Evolutionary conservation across 1,140 invertebrate species (phyloP).

Genomic region (Agrypnia vestita): DNA sequence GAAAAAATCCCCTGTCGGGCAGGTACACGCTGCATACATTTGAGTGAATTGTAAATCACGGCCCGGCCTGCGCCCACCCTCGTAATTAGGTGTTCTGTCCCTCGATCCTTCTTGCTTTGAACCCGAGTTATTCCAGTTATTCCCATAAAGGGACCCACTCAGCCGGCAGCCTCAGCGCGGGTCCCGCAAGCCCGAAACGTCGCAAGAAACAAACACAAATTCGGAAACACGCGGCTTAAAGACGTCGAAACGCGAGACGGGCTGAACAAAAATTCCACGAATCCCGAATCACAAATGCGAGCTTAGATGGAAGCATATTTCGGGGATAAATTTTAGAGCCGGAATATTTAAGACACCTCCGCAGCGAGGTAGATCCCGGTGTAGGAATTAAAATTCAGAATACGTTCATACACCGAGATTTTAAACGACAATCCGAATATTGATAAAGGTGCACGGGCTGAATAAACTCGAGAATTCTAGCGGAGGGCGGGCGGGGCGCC

Average conservation of each 20-base stretch:
- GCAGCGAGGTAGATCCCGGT: conserved; percentile 2
- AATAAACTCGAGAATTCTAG: conserved; percentile 23
- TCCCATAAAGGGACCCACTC: conserved; percentile 53
- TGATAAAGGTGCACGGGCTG: conserved; percentile 39
- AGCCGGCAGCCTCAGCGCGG: conserved; percentile 6
- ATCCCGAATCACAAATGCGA: background rate
- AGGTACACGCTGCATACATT: conserved; percentile 11
- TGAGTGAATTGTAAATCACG: conserved; percentile 46
- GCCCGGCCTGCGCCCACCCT: conserved; percentile 21
- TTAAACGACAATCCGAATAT: conserved; percentile 46
- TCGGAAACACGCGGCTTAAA: background rate
- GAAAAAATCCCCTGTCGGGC: background rate
- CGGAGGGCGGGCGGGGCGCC: background rate
- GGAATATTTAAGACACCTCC: conserved; percentile 26
- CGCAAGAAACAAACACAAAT: background rate
- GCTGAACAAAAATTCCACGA: background rate
- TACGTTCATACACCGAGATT: conserved; percentile 43
- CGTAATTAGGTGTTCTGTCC: conserved; percentile 58
- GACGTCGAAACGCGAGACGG: background rate
- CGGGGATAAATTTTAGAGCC: conserved; percentile 27
- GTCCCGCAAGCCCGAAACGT: background rate
- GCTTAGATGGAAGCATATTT: conserved; percentile 39
- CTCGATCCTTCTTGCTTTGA: conserved; percentile 51
- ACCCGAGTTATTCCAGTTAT: conserved; percentile 55
- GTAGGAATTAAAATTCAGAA: conserved; percentile 42